These are phyloP conservation scores for Epicampocera succincta DNA, from an alignment of 2,888 invertebrate genomes.

Conservation along the genomic window DNA sequence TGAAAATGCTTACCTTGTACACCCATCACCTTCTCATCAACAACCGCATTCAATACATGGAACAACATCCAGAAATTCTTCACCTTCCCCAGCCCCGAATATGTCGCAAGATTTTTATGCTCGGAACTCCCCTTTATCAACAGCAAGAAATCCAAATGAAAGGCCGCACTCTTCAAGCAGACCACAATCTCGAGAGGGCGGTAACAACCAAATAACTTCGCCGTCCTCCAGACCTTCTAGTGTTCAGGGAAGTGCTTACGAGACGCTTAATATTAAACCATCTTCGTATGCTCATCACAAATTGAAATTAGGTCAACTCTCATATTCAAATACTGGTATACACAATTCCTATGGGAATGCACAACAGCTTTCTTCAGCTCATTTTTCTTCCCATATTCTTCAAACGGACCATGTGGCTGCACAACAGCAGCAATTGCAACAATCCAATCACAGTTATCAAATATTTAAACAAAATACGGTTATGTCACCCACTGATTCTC, in stretches of 20 bases:
- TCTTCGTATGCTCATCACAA: conserved; percentile 81
- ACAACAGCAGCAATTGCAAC: conserved; percentile 70
- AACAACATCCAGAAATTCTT: conserved; percentile 57
- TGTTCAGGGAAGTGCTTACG: conserved; percentile 72
- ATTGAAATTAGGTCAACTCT: conserved; percentile 78
- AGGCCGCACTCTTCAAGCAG: conserved; percentile 74
- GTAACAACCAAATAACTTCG: conserved; percentile 72
- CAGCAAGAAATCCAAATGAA: conserved; percentile 59
- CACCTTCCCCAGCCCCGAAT: conserved; percentile 60
- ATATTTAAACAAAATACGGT: conserved; percentile 43
- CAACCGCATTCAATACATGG: conserved; percentile 64
- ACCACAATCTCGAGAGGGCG: conserved; percentile 79
- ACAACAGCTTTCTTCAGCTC: conserved; percentile 68
- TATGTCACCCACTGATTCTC: conserved; percentile 56
- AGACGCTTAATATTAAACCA: conserved; percentile 75
- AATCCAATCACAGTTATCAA: conserved; percentile 68
- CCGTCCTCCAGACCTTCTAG: conserved; percentile 76
- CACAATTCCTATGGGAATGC: conserved; percentile 59
- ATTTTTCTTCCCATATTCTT: conserved; percentile 55
- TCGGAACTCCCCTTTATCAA: conserved; percentile 73
- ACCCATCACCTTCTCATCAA: conserved; percentile 77
- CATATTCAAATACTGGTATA: conserved; percentile 73
- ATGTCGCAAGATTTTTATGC: conserved; percentile 76
- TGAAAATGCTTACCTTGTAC: conserved; percentile 76
- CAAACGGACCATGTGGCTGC: conserved; percentile 67